Evolutionary conservation across 2,113 vertebrate species (phyloP), one percentile per base, ranked within the genome.

Genomic region (Nanorana parkeri): DNA sequence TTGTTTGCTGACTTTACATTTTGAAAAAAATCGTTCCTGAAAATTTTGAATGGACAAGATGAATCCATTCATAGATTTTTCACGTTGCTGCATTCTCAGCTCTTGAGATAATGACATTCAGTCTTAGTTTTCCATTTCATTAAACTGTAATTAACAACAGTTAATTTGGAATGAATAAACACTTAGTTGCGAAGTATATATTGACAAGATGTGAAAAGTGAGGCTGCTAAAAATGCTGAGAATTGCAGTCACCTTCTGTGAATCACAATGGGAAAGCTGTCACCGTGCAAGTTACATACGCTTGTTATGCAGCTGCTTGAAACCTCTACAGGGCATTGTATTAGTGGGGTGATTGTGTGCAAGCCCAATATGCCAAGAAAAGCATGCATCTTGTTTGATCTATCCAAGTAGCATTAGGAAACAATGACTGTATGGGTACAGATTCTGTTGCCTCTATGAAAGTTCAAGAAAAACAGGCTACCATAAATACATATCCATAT

Each of bases 121-220:
- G 32, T 64, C 78, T 81, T 55, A 77, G 32, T 60, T 4, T 17
- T 81, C 67, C 83, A 17, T 75, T 82, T 82, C 63, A 68, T 89
- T 85, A 86, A 23, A 20, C 0, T 54, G n/a, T 51, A 23, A 72
- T 64, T 87, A 83, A 71, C 54, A 78, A 80, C 66, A 84, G 23
- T 32, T 60, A 87, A 86, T 81, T 73, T 78, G 78, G 67, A 84
- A 84, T 83, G 85, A 89, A 89, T 88, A 85, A 85, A 75, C 77
- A 65, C 76, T 80, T 68, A 86, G 81, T 28, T 32, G 84, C 83
- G 86, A 86, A 82, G 88, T 81, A 24, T 73, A 83, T 88, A 89
- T 90, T 87, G 87, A 88, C 84, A 83, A 73, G 41, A 69, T 47
- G 63, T 17, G 81, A 78, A 82, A 81, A 60, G 63, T 41, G 52